Base-by-base conservation (phyloP, 2,888 invertebrate species). In the Heliconius ismenius region DNA sequence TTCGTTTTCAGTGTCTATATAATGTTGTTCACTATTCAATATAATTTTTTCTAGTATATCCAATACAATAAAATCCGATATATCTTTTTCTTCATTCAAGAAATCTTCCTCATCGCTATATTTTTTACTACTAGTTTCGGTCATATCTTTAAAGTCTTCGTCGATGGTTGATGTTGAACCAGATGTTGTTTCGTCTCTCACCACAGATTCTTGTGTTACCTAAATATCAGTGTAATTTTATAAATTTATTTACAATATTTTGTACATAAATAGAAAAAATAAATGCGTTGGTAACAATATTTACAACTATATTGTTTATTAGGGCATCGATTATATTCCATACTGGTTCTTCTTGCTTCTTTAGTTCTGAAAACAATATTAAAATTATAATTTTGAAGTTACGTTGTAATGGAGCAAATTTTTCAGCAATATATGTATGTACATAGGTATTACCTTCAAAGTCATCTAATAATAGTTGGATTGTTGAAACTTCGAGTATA, bases 321-420 rank as follows among this genome's bases (percentile, higher is more conserved):
- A 93, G 76, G 21, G 87, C 85, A 77, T 93, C 92, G 70, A 93
- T 79, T 74, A 90, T 82, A 84, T 92, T 91, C 80, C 92, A 86
- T 10, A 89, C 88, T 1, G 90, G 91, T 0, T 92, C 92, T 82
- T 89, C 91, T 84, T 89, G 84, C 79, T 91, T 90, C 81, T 93
- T 91, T 64, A 94, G 83, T 72, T 93, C 93, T 93, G 28, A 15
- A 84, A 79, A 24, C 15, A 13, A 43, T 7, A 86, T 85, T 67
- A 70, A 73, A 67, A 69, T 72, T 26, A 28, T 36, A 72, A 21
- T 54, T 28, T 39, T 67, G 21, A 11, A n/a, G 10, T 36, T 32
- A n/a, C 36, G 2, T 32, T n/a, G 36, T n/a, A 13, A 15, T 15
- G 3, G 0, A 15, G 26, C 15, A 26, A 24, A 43, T 67, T 24